Evolutionary conservation across 2,888 invertebrate species (phyloP), one percentile per base, ranked within the genome.

Genomic region (Automeris io): DNA sequence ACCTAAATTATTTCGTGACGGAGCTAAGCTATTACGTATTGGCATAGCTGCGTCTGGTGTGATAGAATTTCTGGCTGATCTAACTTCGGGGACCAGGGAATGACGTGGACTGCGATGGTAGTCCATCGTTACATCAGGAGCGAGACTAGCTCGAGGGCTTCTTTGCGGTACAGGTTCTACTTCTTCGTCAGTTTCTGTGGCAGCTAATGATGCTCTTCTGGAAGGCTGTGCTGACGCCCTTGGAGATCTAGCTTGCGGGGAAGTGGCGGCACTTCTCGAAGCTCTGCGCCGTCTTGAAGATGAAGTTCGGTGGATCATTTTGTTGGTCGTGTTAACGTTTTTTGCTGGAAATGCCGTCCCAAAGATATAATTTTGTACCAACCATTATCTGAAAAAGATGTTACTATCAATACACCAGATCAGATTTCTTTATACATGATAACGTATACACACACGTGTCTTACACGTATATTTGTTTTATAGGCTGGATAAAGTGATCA

Each of bases 241-340:
- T 0, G 89, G 82, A 0, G 88, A 80, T 42, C 88, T 74, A 8
- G 88, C 79, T 55, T 89, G 90, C 1, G 91, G 91, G 1, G 91
- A 90, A 3, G 90, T 90, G 23, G 90, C 90, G 9, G 91, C 90
- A 54, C 90, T 90, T 41, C 91, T 83, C 6, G 92, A 91, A 40
- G 91, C 90, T 38, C 92, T 87, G 11, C 91, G 88, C 46, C 92
- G 88, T 37, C 92, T 86, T 23, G 92, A 92, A 19, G 92, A 89
- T 54, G 90, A 90, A 3, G 80, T 80, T 58, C 92, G 87, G 55
- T 91, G 90, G 52, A 92, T 70, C 92, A 92, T 92, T 46, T 50
- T 75, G 45, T 11, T 19, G 19, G n/a, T 29, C 33, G 39, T 37
- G 25, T 39, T 42, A 12, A 43, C 43, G 42, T 46, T 37, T 23